Base-by-base conservation (phyloP, 2,888 invertebrate species). In the Harmothoe impar region DNA sequence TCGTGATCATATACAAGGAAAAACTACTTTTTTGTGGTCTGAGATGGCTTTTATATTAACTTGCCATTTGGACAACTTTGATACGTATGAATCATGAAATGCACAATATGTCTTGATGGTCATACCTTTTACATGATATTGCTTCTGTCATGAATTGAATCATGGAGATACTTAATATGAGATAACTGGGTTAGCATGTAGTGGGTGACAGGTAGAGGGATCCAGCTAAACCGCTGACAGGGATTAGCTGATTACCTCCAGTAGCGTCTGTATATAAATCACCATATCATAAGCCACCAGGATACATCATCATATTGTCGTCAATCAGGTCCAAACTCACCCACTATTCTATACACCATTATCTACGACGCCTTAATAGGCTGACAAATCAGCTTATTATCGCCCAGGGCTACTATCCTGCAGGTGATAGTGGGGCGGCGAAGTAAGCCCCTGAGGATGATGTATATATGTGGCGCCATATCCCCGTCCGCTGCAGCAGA, bases 341-440 rank as follows among this genome's bases (percentile, higher is more conserved):
- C 72, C 25, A 15, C 72, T 17, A 5, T 29, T 72, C 72, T 29
- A n/a, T 72, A 15, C 29, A 29, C 25, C 25, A 29, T 72, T 72
- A 72, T 72, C 72, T 72, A 72, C 72, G 31, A 29, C 15, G 31
- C 72, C 31, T 72, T 72, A 72, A 72, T 72, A 72, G 72, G 72
- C 72, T 72, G 25, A 15, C 72, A 72, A 72, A 72, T 25, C 68
- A 5, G 5, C 68, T n/a, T n/a, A 68, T 68, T 68, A 68, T 68
- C 72, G 31, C 72, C 31, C 72, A 29, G 29, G 72, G 29, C 25
- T 25, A 72, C n/a, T 29, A 29, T 29, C 29, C 25, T 72, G 72
- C 12, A 25, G 72, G 25, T 3, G 29, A 29, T 29, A 29, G 25
- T 3, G 5, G 20, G 62, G 10, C 3, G 62, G 10, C 72, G 31